Conservation (phyloP, 2,888 invertebrate species). For the Blera fallax region DNA sequence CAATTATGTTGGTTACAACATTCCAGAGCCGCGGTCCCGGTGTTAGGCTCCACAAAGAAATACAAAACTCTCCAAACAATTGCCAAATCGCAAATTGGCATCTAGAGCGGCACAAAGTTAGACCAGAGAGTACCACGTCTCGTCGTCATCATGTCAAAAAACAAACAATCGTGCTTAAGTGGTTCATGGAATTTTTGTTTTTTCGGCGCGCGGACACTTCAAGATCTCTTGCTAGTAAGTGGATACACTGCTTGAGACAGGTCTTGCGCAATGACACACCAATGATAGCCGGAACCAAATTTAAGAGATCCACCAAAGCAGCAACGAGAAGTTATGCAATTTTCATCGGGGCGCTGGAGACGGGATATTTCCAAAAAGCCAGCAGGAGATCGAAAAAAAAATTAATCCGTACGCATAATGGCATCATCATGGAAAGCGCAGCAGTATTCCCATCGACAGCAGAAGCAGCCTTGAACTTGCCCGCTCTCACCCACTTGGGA, state of each 20-base stretch:
- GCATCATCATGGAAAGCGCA: slow-evolving; percentile 39
- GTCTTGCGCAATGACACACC: slow-evolving; percentile 35
- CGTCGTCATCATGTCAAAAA: slow-evolving; percentile 25
- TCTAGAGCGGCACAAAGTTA: slow-evolving; percentile 32
- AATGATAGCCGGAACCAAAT: slow-evolving; percentile 36
- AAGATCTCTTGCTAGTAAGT: slow-evolving; percentile 39
- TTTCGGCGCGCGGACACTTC: slow-evolving; percentile 38
- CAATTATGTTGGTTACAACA: slow-evolving; percentile 66
- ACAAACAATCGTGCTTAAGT: slow-evolving; percentile 54
- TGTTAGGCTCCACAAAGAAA: slow-evolving; percentile 7
- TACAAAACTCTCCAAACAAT: slow-evolving; percentile 45
- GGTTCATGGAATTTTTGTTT: slow-evolving; percentile 24
- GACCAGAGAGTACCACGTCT: not conserved
- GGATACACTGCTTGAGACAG: slow-evolving; percentile 16
- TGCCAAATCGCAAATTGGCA: slow-evolving; percentile 68
- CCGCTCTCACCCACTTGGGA: slow-evolving; percentile 48
- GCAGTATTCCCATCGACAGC: slow-evolving; percentile 9
- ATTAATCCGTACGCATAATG: slow-evolving; percentile 34
- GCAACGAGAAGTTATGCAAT: slow-evolving; percentile 24
- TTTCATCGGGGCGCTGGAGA: not conserved
- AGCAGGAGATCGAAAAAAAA: slow-evolving; percentile 49
- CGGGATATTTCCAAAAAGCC: slow-evolving; percentile 7
- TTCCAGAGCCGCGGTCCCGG: slow-evolving; percentile 28
- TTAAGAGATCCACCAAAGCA: slow-evolving; percentile 15
- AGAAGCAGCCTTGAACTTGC: slow-evolving; percentile 67